A percentile compares a stretch with the other conserved stretches of the same genome.
phyloP scores from a whole-genome alignment of 37 sponge, comb jelly and placozoan species.

The Halichondria panicea region DNA sequence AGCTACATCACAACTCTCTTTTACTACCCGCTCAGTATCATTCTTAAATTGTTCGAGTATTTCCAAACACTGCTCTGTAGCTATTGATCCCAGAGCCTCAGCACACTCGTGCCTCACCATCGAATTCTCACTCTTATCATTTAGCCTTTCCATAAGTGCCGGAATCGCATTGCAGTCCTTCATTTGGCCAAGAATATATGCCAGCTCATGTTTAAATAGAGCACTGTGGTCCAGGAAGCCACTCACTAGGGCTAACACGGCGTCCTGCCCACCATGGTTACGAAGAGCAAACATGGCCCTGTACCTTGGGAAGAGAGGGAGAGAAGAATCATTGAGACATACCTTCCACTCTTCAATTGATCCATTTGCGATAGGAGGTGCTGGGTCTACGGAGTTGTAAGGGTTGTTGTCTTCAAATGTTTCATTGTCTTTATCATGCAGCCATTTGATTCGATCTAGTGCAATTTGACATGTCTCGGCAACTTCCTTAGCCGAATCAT shows the following conservation, averaged over 20 bases:
- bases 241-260: conserved; percentile 61
- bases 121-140: conserved; percentile 70
- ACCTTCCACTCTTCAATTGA: conserved; percentile 52
- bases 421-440: conserved; percentile 21
- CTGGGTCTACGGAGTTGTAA: conserved; percentile 93
- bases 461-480: conserved; percentile 91
- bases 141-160: conserved; percentile 59
- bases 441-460: conserved; percentile 67
- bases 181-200: conserved; percentile 98
- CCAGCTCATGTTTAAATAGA: conserved; percentile 94
- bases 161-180: conserved; percentile 69
- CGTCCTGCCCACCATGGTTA: conserved; percentile 67
- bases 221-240: conserved; percentile 80
- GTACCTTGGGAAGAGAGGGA: conserved; percentile 81
- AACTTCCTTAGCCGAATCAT: conserved; percentile 60
- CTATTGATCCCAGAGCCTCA: conserved; percentile 97
- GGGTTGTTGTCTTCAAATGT: conserved; percentile 56
- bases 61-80: conserved; percentile 67
- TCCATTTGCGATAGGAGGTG: conserved; percentile 80
- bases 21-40: conserved; percentile 85
- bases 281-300: conserved; percentile 93
- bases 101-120: conserved; percentile 99
- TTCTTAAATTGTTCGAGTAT: conserved; percentile 54
- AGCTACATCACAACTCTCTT: conserved; percentile 95
- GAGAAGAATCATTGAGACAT: conserved; percentile 46